Conservation (phyloP, 2,888 invertebrate genomes). For the Carcina quercana region DNA sequence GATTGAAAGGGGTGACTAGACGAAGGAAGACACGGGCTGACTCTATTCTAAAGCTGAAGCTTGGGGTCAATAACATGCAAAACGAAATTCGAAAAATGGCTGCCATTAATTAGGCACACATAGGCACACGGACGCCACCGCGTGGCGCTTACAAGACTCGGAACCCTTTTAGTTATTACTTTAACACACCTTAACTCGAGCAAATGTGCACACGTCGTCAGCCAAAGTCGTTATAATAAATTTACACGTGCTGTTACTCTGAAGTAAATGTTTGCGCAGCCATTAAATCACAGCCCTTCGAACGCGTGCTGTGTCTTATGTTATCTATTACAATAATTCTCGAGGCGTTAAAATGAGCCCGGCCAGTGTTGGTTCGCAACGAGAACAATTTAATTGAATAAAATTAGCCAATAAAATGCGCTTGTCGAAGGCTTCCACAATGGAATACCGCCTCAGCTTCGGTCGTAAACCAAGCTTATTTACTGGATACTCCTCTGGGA, state of each 20-base stretch:
- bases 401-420: slow-evolving; percentile 71
- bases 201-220: slow-evolving; percentile 10
- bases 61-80: too few relatives aligned
- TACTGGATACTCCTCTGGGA: slow-evolving; percentile 49
- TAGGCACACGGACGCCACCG: too few relatives aligned
- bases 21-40: too few relatives aligned
- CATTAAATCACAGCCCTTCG: slow-evolving; percentile 39
- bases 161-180: too few relatives aligned
- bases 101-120: too few relatives aligned
- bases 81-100: too few relatives aligned
- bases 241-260: slow-evolving; percentile 20
- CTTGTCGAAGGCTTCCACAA: slow-evolving; percentile 57
- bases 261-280: slow-evolving; percentile 26
- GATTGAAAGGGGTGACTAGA: too few relatives aligned
- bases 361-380: slow-evolving; percentile 36
- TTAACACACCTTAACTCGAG: background rate
- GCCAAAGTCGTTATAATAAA: slow-evolving; percentile 29
- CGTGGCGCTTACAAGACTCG: too few relatives aligned
- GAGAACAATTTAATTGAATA: slow-evolving; percentile 71
- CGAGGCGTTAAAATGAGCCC: slow-evolving; percentile 53
- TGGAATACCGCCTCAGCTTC: slow-evolving; percentile 57
- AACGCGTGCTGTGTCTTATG: slow-evolving; percentile 34
- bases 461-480: slow-evolving; percentile 61
- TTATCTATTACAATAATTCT: slow-evolving; percentile 63
- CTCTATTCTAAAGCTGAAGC: too few relatives aligned